phyloP scores from a whole-genome alignment of 1,140 invertebrate genomes.

The Spodoptera frugiperda region DNA sequence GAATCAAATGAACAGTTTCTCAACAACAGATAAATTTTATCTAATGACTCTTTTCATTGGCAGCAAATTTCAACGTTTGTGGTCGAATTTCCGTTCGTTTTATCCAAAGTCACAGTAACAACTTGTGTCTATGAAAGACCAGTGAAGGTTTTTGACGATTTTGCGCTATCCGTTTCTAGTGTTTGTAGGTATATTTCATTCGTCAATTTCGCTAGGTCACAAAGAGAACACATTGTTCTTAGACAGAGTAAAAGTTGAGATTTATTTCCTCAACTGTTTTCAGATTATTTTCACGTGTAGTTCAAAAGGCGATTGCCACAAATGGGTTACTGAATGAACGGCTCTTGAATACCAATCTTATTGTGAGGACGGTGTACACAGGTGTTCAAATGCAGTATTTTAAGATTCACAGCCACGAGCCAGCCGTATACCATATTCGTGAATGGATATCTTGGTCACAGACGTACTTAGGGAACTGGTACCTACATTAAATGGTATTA shows the following conservation, averaged over 20 bases:
- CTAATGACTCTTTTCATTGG: too few relatives aligned
- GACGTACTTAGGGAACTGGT: not conserved
- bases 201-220: not conserved
- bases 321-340: conserved; percentile 32
- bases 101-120: too few relatives aligned
- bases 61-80: too few relatives aligned
- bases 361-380: conserved; percentile 30
- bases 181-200: not conserved
- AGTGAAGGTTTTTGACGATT: too few relatives aligned
- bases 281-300: conserved; percentile 3
- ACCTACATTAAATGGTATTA: too few relatives aligned
- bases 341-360: conserved; percentile 37
- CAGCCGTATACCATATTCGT: conserved; percentile 30
- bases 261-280: not conserved
- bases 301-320: conserved; percentile 14
- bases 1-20: too few relatives aligned
- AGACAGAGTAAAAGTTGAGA: not conserved
- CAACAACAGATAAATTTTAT: too few relatives aligned
- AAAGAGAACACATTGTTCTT: not conserved
- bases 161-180: too few relatives aligned
- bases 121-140: too few relatives aligned
- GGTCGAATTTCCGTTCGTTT: too few relatives aligned
- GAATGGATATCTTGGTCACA: conserved; percentile 32
- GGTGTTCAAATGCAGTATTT: conserved; percentile 43
- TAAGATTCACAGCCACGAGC: conserved; percentile 44